Percentiles rank a stretch among this genome's conserved stretches.
Evolutionary conservation across 2,113 vertebrate species (phyloP).

Genomic region (Pollimyrus isidori): DNA sequence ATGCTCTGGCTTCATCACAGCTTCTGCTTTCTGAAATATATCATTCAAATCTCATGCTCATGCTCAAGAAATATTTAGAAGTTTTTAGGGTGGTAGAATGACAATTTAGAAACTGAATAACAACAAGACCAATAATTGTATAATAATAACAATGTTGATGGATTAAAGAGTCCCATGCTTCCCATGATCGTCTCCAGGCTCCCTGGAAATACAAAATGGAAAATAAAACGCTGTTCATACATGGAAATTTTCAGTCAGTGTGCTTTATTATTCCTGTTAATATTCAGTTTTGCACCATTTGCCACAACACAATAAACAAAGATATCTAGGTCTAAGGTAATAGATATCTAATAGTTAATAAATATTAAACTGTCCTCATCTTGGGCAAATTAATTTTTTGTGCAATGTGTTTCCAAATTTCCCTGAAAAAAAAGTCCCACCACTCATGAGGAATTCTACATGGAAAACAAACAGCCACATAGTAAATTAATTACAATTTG

Average conservation of each 20-base stretch:
- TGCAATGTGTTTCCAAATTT: background rate
- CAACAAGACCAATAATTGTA: background rate
- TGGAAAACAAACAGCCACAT: background rate
- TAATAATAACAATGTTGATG: background rate
- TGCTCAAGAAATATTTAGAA: background rate
- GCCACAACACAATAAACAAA: background rate
- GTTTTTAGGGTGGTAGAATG: background rate
- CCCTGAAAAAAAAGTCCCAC: background rate
- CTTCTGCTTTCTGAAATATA: background rate
- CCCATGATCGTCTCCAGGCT: background rate
- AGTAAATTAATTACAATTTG: background rate
- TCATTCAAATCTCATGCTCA: background rate
- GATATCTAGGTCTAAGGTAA: background rate
- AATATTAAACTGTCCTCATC: background rate
- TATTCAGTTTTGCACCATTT: background rate
- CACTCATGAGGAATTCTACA: background rate
- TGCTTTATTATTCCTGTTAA: background rate
- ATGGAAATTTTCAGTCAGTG: background rate
- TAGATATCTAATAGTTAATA: background rate
- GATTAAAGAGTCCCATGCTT: background rate
- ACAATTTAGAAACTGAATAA: background rate
- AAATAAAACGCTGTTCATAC: background rate
- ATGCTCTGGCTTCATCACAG: background rate
- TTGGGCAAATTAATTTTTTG: background rate
- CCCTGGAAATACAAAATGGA: background rate